Base-by-base conservation (phyloP, 2,888 invertebrate species). In the Rotaria magnacalcarata region DNA sequence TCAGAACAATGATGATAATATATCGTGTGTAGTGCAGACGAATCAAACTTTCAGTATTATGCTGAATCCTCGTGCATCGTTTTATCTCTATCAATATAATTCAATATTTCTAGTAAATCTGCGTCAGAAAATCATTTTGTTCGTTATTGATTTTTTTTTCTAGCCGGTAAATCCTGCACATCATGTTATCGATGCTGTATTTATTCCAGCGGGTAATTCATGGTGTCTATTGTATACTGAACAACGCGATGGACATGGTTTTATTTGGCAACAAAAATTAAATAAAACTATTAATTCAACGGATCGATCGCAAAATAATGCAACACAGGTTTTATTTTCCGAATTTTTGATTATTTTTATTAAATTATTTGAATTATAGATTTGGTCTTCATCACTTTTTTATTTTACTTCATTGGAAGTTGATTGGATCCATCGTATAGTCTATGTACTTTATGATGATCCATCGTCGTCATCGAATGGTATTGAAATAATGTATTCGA, bases 371-470 rank as follows among this genome's bases (percentile, higher is more conserved):
- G 7, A 0, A 24, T 47, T 21, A 19, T 80, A 80, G 75, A 43
- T 80, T 8, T 80, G 75, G 75, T 80, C 75, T 7, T 80, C 75
- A 47, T 47, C 24, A 24, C 19, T 80, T 24, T 80, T 43, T n/a
- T n/a, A 80, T 10, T 80, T 80, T 19, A 80, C 47, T 27, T 24
- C 47, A 10, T 47, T 80, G 6, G 75, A 80, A 8, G n/a, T 80
- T 11, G 75, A 80, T n/a, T 80, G 75, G 75, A 80, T 80, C 11
- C 75, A 80, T 80, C 75, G 75, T 47, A 24, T 80, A 43, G 47
- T 80, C 47, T 80, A 80, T 47, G 75, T 43, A 24, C n/a, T 43
- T 10, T 80, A 80, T n/a, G 47, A 80, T 43, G 75, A 80, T 43
- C 75, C 75, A 80, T 43, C 75, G 24, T 80, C 75, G 11, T 47